Conservation (phyloP, 2,113 vertebrate species). For the Trematocara nigrifrons region DNA sequence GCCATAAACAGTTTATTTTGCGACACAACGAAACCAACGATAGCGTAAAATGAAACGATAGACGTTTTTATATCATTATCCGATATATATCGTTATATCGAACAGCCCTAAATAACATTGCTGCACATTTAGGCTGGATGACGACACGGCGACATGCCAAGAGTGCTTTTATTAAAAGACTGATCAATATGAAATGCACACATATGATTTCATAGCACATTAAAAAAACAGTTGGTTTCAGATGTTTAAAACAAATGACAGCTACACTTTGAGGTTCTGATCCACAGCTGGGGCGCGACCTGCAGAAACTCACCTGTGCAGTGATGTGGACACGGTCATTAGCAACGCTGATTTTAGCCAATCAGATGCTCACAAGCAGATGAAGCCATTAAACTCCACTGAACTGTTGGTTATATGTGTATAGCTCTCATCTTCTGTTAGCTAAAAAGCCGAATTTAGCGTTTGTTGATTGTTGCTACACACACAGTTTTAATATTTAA, state of each 20-base stretch:
- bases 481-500: background rate
- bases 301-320: background rate
- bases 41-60: too few species aligned
- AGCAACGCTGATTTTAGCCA: background rate
- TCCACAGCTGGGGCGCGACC: background rate
- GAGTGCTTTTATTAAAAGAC: accelerated
- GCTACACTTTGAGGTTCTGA: background rate
- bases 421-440: background rate
- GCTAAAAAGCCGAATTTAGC: background rate
- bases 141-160: background rate
- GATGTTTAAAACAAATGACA: background rate
- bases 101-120: background rate
- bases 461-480: background rate
- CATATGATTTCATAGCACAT: background rate
- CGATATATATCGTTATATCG: too few species aligned
- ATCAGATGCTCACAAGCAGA: background rate
- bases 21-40: too few species aligned
- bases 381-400: background rate
- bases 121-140: background rate
- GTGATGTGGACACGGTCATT: background rate
- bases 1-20: too few species aligned
- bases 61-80: too few species aligned
- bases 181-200: background rate
- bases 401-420: accelerated
- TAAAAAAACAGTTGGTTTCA: background rate